Base-by-base conservation (phyloP, 2,888 invertebrate species). In the Xestia sexstrigata region DNA sequence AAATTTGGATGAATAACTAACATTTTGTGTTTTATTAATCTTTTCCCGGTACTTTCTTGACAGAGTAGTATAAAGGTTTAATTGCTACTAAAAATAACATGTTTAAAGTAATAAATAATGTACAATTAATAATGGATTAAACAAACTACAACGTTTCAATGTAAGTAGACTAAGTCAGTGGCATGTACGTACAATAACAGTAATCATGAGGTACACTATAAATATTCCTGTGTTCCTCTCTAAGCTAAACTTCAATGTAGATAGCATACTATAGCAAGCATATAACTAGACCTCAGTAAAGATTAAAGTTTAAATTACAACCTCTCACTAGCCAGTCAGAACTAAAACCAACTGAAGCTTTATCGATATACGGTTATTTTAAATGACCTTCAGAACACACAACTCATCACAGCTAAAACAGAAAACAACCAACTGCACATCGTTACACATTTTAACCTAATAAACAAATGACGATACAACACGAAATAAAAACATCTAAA, bases 401-500 rank as follows among this genome's bases (percentile, higher is more conserved):
- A 58, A n/a, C 52, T 55, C 35, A 30, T 35, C 17, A 74, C 9
- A 60, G 35, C 26, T 7, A 39, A 45, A 15, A n/a, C 1, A 39
- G 15, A n/a, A 4, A 63, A 39, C 42, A 35, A 62, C 65, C 42
- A 58, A 65, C 15, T 26, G 15, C 39, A 60, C 65, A 62, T 79
- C 70, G 66, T 70, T 70, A 70, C 67, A 70, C 62, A 69, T 70
- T 13, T 73, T 71, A 30, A 2, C 13, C 13, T 42, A 62, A 73
- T 81, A 67, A 71, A 39, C 66, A 55, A 52, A 49, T 74, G 78
- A 78, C 69, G 72, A 67, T 15, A 8, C 23, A 78, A 63, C 13
- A 66, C 49, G 35, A 75, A 74, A 85, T 39, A 75, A 68, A 58
- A 66, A 58, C 45, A 58, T 65, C 7, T n/a, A 39, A 69, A 62